Evolutionary conservation across 1,140 invertebrate species (phyloP).

Genomic region (Drosophila pectinifera): DNA sequence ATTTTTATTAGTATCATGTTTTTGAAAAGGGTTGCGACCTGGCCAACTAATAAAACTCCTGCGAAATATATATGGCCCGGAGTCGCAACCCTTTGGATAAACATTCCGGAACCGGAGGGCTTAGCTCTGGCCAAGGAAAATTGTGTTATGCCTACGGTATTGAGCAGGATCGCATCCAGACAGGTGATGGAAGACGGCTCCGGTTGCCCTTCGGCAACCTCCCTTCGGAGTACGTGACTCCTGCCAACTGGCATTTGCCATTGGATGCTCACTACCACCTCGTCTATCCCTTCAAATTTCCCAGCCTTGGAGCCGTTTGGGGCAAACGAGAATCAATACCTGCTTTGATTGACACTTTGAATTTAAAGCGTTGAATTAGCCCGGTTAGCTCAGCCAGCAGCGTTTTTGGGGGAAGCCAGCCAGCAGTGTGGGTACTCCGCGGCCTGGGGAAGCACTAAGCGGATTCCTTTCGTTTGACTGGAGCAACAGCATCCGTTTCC

Average conservation of each 20-base stretch:
- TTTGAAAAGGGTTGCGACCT: slow-evolving; percentile 76
- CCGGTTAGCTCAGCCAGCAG: not conserved
- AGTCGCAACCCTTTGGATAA: slow-evolving; percentile 34
- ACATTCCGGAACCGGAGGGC: slow-evolving; percentile 35
- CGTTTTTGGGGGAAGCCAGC: slow-evolving; percentile 9
- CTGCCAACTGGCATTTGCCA: slow-evolving; percentile 42
- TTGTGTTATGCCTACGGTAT: slow-evolving; percentile 62
- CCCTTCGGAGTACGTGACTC: slow-evolving; percentile 73
- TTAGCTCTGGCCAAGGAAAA: slow-evolving; percentile 65
- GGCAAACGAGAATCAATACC: slow-evolving; percentile 68
- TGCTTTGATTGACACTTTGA: slow-evolving; percentile 75
- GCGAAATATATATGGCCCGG: slow-evolving; percentile 19
- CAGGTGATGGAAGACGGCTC: slow-evolving; percentile 72
- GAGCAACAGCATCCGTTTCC: not conserved
- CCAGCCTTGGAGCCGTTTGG: slow-evolving; percentile 19
- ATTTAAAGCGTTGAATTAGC: slow-evolving; percentile 65
- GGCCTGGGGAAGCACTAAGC: not conserved
- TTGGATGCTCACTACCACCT: slow-evolving; percentile 1
- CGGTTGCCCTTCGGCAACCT: slow-evolving; percentile 49
- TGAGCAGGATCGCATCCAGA: slow-evolving; percentile 33
- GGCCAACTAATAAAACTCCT: slow-evolving; percentile 56
- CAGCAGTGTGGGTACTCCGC: slow-evolving; percentile 21
- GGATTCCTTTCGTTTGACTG: slow-evolving; percentile 23
- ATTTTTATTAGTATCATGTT: slow-evolving; percentile 84
- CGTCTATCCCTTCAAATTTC: not conserved